A percentile compares a stretch with the other conserved stretches of the same genome.
Conservation (phyloP, 2,113 vertebrate species). For the Siniperca chuatsi region DNA sequence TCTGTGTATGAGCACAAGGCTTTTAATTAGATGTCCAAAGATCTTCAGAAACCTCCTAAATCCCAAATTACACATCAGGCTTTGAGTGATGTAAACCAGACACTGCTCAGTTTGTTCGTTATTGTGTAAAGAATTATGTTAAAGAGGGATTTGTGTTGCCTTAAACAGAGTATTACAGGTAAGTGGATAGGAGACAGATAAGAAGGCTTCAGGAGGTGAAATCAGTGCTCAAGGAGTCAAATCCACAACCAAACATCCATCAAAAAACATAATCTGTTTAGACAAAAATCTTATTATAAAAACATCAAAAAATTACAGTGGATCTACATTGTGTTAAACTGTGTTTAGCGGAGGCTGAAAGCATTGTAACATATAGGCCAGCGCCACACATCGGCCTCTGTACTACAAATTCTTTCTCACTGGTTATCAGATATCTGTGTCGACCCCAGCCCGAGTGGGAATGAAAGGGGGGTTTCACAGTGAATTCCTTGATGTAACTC, state of each 20-base stretch:
- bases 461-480: conserved; percentile 84
- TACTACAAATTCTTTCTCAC: conserved; percentile 79
- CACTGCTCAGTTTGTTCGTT: conserved; percentile 7
- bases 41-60: neutral
- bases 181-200: conserved; percentile 15
- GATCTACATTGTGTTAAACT: neutral
- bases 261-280: neutral
- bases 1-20: neutral
- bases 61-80: neutral
- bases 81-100: neutral
- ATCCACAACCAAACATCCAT: neutral
- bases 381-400: conserved; percentile 78
- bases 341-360: conserved; percentile 49
- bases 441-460: conserved; percentile 68
- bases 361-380: conserved; percentile 71
- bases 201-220: conserved; percentile 14
- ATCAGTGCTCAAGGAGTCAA: neutral
- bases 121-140: conserved; percentile 26
- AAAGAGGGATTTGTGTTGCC: conserved; percentile 32
- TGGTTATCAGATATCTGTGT: conserved; percentile 81
- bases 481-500: conserved; percentile 83
- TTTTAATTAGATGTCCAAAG: neutral
- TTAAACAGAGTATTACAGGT: conserved; percentile 36
- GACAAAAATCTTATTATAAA: neutral
- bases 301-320: neutral